Base-by-base conservation (phyloP, 1,140 invertebrate genomes). In the Chlorops oryzae region DNA sequence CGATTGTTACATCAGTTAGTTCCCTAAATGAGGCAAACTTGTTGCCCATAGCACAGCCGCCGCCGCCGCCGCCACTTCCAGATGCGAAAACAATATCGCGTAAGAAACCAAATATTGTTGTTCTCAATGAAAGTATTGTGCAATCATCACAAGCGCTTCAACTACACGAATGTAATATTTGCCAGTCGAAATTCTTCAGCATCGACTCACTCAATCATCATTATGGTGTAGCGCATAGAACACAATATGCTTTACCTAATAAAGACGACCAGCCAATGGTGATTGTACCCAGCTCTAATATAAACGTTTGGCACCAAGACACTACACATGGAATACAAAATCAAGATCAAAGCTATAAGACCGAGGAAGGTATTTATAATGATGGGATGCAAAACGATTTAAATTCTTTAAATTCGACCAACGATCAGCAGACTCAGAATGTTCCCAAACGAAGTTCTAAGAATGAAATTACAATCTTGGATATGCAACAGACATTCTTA, bases 111-210 rank as follows among this genome's bases (percentile, higher is more conserved):
- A 69, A 69, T 41, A 68, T 70, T 50, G 67, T 70, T 28, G 67
- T 70, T 17, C 53, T 70, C 6, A 68, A 70, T 42, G 67, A 70
- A 22, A 70, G 67, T 25, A 68, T 70, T 13, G 67, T 70, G 5
- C 58, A 68, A 34, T 66, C 67, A 4, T 61, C 62, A 4, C 52
- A 45, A 0, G 66, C 60, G 1, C 69, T 69, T 42, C 57, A 62
- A 0, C 43, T 70, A 15, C 63, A 69, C 46, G 59, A 61, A 12
- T 70, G 66, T 32, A 59, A 27, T 6, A 24, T 59, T 7, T 70
- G 66, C 43, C 58, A 49, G 27, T 54, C 53, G 13, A 69, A 70
- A 25, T 70, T 70, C 40, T 66, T 70, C 20, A 66, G 61, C 0
- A 38, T 57, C 0, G 63, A 70, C n/a, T 59, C 57, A 25, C 40